Base-by-base conservation (phyloP, 2,113 vertebrate genomes). In the Pomatostomus ruficeps region DNA sequence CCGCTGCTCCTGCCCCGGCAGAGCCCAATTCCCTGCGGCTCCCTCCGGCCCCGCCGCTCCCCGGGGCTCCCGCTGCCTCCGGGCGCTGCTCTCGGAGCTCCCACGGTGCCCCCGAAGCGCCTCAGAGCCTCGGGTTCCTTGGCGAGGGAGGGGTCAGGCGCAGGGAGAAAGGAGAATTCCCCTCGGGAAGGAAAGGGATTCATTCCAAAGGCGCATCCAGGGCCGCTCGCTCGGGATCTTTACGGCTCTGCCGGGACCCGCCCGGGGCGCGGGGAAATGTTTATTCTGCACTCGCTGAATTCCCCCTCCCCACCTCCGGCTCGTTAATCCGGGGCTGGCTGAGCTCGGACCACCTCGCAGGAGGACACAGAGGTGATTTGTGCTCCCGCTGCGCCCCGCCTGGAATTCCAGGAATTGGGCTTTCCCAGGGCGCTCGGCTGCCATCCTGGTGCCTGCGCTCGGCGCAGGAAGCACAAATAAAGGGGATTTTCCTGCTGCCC, bases 161-260 rank as follows among this genome's bases (percentile, higher is more conserved):
- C 8, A 7, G 28, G 14, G 8, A 3, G 12, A 24, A 45, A 28
- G 8, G 42, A 38, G 14, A 14, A 14, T 48, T 75, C 17, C 55
- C 61, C 66, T 77, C 33, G 86, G 80, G 85, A 86, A 71, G 76
- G 63, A 90, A 88, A 95, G 91, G 33, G 45, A 66, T 94, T 89
- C 75, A 23, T 93, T 91, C 68, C 28, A 45, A 61, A 36, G 51
- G 5, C 19, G 21, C 75, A 28, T 88, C 74, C 80, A 91, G 66
- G 35, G 54, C 74, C 58, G 93, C 89, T 97, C 51, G 77, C 95
- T 70, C 54, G 85, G 40, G 74, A 51, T 3, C 45, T 80, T 93
- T 93, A 77, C 13, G 45, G 91, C 93, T 51, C 89, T 93, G 82
- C 88, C 25, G 93, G 94, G 93, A 89, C 2, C 76, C 4, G 2